Conservation (phyloP, 1,140 invertebrate species). For the Phthorimaea operculella region DNA sequence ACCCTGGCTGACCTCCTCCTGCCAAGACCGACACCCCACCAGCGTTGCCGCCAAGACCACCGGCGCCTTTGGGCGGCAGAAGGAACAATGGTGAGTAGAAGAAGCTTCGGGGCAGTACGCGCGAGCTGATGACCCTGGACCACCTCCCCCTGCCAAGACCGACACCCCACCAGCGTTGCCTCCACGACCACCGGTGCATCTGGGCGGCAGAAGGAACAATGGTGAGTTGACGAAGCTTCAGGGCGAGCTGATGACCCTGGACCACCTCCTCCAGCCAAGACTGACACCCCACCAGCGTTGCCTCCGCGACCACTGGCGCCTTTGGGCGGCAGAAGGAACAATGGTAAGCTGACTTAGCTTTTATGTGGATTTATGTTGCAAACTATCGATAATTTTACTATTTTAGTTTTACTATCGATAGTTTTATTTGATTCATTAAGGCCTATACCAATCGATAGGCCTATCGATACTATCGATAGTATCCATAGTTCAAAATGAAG, state of each 20-base stretch:
- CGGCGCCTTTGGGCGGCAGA: slow-evolving; percentile 43
- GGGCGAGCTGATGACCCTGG: neutral
- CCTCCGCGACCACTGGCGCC: slow-evolving; percentile 55
- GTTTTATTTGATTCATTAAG: too few species aligned
- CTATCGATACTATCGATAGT: too few species aligned
- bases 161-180: slow-evolving; percentile 59
- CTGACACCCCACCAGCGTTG: slow-evolving; percentile 55
- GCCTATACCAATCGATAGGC: too few species aligned
- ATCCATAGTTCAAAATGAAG: too few species aligned
- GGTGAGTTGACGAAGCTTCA: too few species aligned
- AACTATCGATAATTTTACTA: too few species aligned
- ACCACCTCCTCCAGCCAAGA: slow-evolving; percentile 42
- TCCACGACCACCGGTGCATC: slow-evolving; percentile 49
- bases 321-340: slow-evolving; percentile 41
- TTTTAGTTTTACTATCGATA: too few species aligned
- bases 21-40: slow-evolving; percentile 57
- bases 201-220: slow-evolving; percentile 33
- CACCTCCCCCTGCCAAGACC: slow-evolving; percentile 44
- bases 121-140: neutral
- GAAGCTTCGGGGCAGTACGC: neutral
- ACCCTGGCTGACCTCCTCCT: slow-evolving; percentile 45
- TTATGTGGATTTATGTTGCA: too few species aligned
- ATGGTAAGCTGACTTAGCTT: too few species aligned
- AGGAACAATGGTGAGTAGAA: slow-evolving; percentile 45
- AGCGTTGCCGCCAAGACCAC: slow-evolving; percentile 54